phyloP scores from a whole-genome alignment of 2,888 invertebrate species.

The Tipula vernalis region DNA sequence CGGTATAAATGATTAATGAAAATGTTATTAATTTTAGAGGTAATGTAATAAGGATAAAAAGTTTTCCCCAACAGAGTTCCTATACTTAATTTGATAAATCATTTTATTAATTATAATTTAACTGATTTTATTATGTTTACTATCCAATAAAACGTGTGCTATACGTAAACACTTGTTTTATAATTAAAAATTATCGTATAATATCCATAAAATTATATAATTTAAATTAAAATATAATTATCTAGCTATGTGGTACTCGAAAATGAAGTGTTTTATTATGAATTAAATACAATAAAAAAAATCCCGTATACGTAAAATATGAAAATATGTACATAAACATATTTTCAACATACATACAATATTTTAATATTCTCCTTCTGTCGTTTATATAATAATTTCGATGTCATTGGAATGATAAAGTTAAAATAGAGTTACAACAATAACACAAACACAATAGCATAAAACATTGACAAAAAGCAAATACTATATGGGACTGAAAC shows the following conservation, averaged over 20 bases:
- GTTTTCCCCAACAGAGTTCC: too few species aligned
- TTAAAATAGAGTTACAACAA: not conserved
- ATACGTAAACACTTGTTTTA: not conserved
- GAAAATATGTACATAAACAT: not conserved
- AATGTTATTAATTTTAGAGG: too few species aligned
- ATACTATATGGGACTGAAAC: not conserved
- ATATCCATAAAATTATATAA: not conserved
- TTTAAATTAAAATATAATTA: not conserved
- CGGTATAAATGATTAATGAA: too few species aligned
- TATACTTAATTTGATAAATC: too few species aligned
- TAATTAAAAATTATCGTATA: not conserved
- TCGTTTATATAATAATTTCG: not conserved
- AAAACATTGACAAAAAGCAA: not conserved
- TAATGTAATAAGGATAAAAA: too few species aligned
- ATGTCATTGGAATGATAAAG: not conserved
- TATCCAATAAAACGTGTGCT: not conserved
- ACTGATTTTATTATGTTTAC: too few species aligned
- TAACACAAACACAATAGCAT: not conserved
- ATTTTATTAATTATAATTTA: too few species aligned
- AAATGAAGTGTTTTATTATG: not conserved
- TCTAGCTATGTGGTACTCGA: not conserved
- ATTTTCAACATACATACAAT: not conserved
- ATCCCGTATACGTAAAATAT: not conserved
- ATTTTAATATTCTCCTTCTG: not conserved
- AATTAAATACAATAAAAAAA: not conserved